These are phyloP conservation scores for Drosophila borealis DNA, from an alignment of 2,888 invertebrate genomes.

Conservation along the genomic window DNA sequence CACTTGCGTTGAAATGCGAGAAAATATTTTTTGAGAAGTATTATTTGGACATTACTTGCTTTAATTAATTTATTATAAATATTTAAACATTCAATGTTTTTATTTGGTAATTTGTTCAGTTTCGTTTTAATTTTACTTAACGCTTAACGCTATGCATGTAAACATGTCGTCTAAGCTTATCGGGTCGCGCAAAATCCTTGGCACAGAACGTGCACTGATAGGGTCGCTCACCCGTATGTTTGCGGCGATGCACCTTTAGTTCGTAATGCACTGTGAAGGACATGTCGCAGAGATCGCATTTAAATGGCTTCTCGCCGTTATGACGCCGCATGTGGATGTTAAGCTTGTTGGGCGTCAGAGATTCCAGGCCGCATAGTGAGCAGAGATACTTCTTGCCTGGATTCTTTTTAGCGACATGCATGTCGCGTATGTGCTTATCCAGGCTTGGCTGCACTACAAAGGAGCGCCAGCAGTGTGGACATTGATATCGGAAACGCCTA, in stretches of 20 bases:
- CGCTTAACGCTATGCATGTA: slow-evolving; percentile 69
- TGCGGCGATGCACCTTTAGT: slow-evolving; percentile 87
- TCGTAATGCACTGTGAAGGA: slow-evolving; percentile 88
- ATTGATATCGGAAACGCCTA: slow-evolving; percentile 85
- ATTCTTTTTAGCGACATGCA: slow-evolving; percentile 70
- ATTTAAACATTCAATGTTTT: slow-evolving; percentile 4
- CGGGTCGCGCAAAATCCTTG: slow-evolving; percentile 87
- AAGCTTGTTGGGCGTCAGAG: slow-evolving; percentile 87
- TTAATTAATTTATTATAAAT: not conserved
- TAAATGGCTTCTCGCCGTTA: slow-evolving; percentile 88
- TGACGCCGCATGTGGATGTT: slow-evolving; percentile 89
- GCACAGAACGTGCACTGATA: slow-evolving; percentile 84
- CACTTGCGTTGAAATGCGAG: too few relatives aligned
- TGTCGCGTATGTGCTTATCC: slow-evolving; percentile 70
- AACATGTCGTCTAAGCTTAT: slow-evolving; percentile 76
- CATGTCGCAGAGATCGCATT: slow-evolving; percentile 88
- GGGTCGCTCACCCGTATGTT: slow-evolving; percentile 88
- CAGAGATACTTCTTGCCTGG: slow-evolving; percentile 84
- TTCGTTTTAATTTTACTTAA: slow-evolving; percentile 13
- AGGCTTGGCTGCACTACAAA: slow-evolving; percentile 71
- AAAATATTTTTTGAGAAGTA: not conserved
- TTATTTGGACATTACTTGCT: not conserved
- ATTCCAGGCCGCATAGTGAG: slow-evolving; percentile 87
- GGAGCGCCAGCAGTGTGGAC: slow-evolving; percentile 87
- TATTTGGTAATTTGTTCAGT: slow-evolving; percentile 5